Evolutionary conservation across 2,888 invertebrate genomes (phyloP).

Genomic region (Orthonevra nobilis): DNA sequence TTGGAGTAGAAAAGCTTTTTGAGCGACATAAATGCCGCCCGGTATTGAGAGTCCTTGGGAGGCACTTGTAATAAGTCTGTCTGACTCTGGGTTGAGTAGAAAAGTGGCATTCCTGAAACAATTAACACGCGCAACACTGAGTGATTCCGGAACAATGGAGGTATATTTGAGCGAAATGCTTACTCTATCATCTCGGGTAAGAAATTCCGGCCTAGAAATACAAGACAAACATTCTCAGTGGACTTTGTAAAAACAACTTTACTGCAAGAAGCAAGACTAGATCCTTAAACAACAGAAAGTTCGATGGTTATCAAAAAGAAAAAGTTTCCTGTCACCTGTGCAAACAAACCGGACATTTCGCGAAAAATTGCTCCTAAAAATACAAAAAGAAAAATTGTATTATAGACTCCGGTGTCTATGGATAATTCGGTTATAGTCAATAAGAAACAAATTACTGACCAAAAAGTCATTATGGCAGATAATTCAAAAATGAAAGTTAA

Average conservation of each 20-base stretch:
- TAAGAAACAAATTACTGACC: background rate
- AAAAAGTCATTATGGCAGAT: conserved; percentile 4
- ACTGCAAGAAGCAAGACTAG: conserved; percentile 6
- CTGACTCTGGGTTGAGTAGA: conserved; percentile 25
- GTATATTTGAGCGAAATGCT: conserved; percentile 47
- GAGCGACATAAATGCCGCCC: too few species aligned
- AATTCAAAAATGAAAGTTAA: conserved; percentile 1
- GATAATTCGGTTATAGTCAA: background rate
- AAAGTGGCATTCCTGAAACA: conserved; percentile 34
- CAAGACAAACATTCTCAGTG: conserved; percentile 49
- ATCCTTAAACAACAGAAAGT: background rate
- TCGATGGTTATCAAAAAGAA: background rate
- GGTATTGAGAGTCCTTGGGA: background rate
- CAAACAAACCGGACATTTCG: background rate
- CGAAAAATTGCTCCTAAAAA: conserved; percentile 6
- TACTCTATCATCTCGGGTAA: background rate
- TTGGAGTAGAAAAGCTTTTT: too few species aligned
- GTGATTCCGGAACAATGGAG: conserved; percentile 32
- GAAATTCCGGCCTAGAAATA: conserved; percentile 24
- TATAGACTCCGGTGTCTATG: background rate
- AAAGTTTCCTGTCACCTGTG: background rate
- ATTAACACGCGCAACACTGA: conserved; percentile 26
- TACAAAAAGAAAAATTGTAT: background rate
- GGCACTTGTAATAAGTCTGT: background rate
- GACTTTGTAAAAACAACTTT: conserved; percentile 42